These are phyloP conservation scores for Dicrostonyx torquatus DNA, from an alignment of 2,797 vertebrate genomes.

Conservation along the genomic window DNA sequence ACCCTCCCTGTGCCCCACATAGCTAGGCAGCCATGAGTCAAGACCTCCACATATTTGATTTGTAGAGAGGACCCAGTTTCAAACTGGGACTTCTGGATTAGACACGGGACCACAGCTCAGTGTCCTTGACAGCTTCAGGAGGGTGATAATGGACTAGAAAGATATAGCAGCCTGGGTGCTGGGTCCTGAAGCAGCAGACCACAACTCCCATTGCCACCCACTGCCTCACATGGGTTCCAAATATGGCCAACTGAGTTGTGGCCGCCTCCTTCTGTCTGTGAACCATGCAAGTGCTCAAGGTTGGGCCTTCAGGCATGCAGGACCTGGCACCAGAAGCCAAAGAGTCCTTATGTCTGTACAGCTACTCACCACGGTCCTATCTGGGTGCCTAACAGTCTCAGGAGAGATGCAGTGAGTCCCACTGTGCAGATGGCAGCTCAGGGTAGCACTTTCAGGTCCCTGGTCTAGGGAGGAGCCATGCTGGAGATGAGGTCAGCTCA, in stretches of 20 bases:
- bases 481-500: neutral
- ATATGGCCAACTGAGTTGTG: neutral
- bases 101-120: neutral
- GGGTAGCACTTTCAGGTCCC: neutral
- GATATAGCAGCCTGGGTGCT: too few relatives aligned
- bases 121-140: neutral
- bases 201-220: neutral
- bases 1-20: fast-evolving
- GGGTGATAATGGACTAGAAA: neutral
- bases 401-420: neutral
- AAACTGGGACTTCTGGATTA: neutral
- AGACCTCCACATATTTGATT: too few relatives aligned
- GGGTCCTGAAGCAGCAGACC: neutral
- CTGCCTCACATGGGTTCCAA: neutral
- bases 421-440: neutral
- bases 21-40: neutral
- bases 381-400: neutral
- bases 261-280: fast-evolving
- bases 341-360: neutral
- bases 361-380: neutral
- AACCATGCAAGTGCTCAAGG: neutral
- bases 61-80: neutral
- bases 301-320: neutral
- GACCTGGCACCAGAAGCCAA: neutral
- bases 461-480: neutral